Base-by-base conservation (phyloP, 2,888 invertebrate genomes). In the Corbicula japonica region DNA sequence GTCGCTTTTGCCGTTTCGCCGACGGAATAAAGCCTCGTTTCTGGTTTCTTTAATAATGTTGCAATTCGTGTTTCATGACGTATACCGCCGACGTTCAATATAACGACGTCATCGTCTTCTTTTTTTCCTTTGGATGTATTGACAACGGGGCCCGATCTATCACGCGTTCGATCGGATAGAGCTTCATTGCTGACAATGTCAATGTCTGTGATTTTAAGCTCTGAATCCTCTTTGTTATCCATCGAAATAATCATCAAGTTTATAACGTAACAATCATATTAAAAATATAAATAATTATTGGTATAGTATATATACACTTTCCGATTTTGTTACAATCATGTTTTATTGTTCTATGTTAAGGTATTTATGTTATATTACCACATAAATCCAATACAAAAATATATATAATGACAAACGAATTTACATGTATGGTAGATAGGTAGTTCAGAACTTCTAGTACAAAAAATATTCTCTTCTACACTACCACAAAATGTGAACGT, bases 11-110 rank as follows among this genome's bases (percentile, higher is more conserved):
- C 85, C 21, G 79, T 75, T 44, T 87, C 85, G 0, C 80, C 88
- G 2, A 88, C 74, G 10, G 84, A 66, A 28, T 80, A 76, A 0
- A 88, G 69, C 21, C 87, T 56, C 0, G 86, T 86, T 18, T 84
- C 75, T 10, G 84, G 84, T 30, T 74, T 81, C 63, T 87, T 86
- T 23, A 77, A 48, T 44, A 88, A 70, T 8, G 88, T 88, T 21
- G 80, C 63, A 58, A 85, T 54, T 32, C 76, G 73, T 10, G 87
- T 87, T 58, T 88, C 85, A 65, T 87, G 86, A 18, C 83, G 76
- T 12, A 77, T 66, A 10, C 88, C 88, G 0, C 87, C 87, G 12
- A 88, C 83, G 38, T 88, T 87, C 35, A 88, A 60, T 0, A 76
- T 80, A 2, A 87, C 66, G 32, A 85, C 69, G 38, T 87, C 87